A percentile compares a stretch with the other conserved stretches of the same genome.
Conservation (phyloP, 2,797 vertebrate genomes). For the Tapirus indicus region DNA sequence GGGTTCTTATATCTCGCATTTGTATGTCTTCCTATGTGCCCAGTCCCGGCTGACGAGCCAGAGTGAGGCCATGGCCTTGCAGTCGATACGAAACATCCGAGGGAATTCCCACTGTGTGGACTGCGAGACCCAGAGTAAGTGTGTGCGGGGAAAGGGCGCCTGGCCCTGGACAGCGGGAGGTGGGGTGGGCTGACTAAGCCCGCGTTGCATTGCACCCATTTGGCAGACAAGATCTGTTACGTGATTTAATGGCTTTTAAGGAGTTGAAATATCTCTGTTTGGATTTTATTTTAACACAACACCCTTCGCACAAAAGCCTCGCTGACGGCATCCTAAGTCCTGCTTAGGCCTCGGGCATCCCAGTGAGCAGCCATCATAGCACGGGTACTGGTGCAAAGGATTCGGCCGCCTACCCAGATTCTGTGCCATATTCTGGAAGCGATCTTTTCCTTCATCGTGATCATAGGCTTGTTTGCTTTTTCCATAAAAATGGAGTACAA, state of each 20-base stretch:
- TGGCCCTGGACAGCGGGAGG: rapidly evolving
- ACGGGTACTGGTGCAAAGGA: rapidly evolving
- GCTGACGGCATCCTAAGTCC: rapidly evolving
- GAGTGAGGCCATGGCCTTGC: constrained; percentile 96
- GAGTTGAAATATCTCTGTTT: not conserved
- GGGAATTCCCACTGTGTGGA: constrained; percentile 97
- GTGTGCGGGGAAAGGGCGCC: rapidly evolving
- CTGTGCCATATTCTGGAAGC: rapidly evolving
- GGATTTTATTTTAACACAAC: not conserved
- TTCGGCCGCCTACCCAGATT: rapidly evolving
- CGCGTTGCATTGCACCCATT: rapidly evolving
- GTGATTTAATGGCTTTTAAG: rapidly evolving
- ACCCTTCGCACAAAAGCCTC: rapidly evolving
- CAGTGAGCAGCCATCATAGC: rapidly evolving
- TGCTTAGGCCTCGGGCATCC: not conserved
- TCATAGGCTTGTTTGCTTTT: not conserved
- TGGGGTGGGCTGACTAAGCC: rapidly evolving
- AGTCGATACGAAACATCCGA: constrained; percentile 94
- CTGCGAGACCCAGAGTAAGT: constrained; percentile 96
- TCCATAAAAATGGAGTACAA: not conserved
- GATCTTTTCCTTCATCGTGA: not conserved
- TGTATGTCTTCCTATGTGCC: not conserved
- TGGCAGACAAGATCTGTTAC: rapidly evolving
- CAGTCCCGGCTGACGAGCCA: constrained; percentile 98
- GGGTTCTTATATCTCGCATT: not conserved